phyloP scores from a whole-genome alignment of 2,113 vertebrate genomes.

The Otus sunia region DNA sequence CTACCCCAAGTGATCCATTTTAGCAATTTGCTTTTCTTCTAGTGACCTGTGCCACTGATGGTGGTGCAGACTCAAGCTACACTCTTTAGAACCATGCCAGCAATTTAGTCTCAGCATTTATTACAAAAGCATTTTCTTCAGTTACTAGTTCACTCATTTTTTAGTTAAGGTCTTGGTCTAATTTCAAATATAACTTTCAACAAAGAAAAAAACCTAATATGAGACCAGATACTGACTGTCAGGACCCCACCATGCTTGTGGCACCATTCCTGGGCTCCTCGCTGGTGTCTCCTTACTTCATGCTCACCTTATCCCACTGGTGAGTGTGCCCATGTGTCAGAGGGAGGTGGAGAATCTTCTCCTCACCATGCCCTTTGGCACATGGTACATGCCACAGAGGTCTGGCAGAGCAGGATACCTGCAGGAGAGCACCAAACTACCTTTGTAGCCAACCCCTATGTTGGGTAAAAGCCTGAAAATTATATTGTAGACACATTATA shows the following conservation, averaged over 20 bases:
- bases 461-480: background rate
- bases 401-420: background rate
- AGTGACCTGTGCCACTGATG: background rate
- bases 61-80: background rate
- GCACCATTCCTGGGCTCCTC: background rate
- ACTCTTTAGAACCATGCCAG: background rate
- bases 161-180: background rate
- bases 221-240: background rate
- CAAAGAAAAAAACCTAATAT: background rate
- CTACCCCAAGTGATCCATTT: background rate
- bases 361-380: background rate
- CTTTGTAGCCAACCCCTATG: background rate
- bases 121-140: background rate
- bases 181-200: background rate
- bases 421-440: background rate
- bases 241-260: background rate
- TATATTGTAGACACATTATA: background rate
- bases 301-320: background rate
- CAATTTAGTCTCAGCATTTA: background rate
- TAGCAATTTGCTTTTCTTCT: background rate
- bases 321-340: accelerated
- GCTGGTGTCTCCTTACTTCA: background rate
- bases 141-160: background rate
- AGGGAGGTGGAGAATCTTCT: background rate
- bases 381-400: background rate